Evolutionary conservation across 53 echinoderm and acorn worm genomes (phyloP).

Genomic region (Holothuria leucospilota): DNA sequence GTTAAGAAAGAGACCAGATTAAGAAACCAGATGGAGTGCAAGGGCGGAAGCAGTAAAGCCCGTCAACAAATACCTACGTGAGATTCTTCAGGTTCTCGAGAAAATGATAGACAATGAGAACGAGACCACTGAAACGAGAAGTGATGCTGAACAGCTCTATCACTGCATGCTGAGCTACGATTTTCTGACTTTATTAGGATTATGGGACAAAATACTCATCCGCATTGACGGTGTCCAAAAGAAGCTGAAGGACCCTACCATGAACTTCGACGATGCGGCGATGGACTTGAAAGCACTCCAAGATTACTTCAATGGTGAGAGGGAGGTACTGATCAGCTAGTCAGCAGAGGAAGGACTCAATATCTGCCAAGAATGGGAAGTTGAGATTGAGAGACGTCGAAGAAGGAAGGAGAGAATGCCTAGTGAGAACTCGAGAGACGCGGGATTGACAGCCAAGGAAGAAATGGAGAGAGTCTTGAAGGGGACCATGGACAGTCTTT

Average conservation of each 20-base stretch:
- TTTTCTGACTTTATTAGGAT: constrained; percentile 37
- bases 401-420: too few relatives aligned
- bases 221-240: too few relatives aligned
- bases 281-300: constrained; percentile 28
- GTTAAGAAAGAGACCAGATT: too few relatives aligned
- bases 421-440: too few relatives aligned
- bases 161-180: constrained; percentile 25
- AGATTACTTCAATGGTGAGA: constrained; percentile 16
- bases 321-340: too few relatives aligned
- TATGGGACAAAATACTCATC: not conserved
- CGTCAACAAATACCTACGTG: too few relatives aligned
- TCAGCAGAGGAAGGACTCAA: constrained; percentile 23
- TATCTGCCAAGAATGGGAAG: too few relatives aligned
- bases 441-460: too few relatives aligned
- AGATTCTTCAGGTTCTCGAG: constrained; percentile 21
- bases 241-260: not conserved
- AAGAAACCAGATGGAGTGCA: too few relatives aligned
- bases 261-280: constrained; percentile 33
- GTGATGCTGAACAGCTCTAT: constrained; percentile 34
- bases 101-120: too few relatives aligned
- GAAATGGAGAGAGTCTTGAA: constrained; percentile 20
- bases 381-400: too few relatives aligned
- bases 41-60: too few relatives aligned
- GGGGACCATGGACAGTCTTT: constrained; percentile 2
- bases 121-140: constrained; percentile 34